phyloP scores from a whole-genome alignment of 2,797 vertebrate species.

The Eremophila alpestris region DNA sequence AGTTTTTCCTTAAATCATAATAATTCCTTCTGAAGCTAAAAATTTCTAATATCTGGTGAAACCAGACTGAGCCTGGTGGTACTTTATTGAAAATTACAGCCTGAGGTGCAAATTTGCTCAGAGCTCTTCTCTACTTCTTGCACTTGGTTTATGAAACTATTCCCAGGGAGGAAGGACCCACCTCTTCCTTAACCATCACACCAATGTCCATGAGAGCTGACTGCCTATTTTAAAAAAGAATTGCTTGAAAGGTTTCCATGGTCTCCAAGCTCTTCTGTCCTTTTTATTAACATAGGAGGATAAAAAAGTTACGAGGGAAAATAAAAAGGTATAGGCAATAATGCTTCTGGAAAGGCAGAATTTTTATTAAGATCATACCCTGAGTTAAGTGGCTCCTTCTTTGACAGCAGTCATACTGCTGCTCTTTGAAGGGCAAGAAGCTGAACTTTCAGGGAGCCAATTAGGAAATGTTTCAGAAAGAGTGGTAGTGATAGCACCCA shows the following conservation, averaged over 20 bases:
- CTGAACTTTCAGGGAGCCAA: constrained; percentile 28
- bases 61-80: neutral
- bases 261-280: neutral
- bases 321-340: neutral
- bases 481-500: neutral
- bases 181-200: neutral
- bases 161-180: neutral
- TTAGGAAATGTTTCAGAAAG: constrained; percentile 17
- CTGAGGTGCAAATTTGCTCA: neutral
- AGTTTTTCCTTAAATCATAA: neutral
- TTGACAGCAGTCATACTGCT: neutral
- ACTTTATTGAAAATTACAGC: neutral
- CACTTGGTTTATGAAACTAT: neutral
- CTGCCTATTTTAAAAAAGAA: neutral
- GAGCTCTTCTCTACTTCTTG: neutral
- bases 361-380: neutral
- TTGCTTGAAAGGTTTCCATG: neutral
- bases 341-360: neutral
- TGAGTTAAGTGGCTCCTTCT: neutral
- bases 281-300: neutral
- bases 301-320: neutral
- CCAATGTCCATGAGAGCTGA: neutral
- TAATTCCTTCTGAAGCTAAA: neutral
- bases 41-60: neutral
- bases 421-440: neutral